Conservation (phyloP, 2,113 vertebrate species). For the Myocastor coypus region DNA sequence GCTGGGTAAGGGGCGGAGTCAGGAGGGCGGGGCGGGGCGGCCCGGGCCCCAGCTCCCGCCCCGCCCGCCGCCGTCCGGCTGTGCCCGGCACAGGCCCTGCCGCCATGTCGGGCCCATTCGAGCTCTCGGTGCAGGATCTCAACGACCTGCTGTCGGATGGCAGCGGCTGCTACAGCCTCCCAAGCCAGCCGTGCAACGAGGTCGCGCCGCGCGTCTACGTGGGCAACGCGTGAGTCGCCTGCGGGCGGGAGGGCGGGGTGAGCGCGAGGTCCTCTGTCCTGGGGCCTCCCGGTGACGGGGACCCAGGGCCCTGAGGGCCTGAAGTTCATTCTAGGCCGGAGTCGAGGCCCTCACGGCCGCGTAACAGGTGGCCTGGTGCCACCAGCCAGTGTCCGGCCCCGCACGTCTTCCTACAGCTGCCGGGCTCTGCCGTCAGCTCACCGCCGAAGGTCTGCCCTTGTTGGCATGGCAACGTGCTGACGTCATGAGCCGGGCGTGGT, state of each 20-base stretch:
- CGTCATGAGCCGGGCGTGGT: slow-evolving; percentile 73
- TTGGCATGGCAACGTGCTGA: slow-evolving; percentile 75
- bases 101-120: slow-evolving; percentile 87
- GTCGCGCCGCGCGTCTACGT: slow-evolving; percentile 95
- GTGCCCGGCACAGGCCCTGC: slow-evolving; percentile 67
- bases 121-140: slow-evolving; percentile 93
- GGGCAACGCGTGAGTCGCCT: slow-evolving; percentile 95
- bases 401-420: slow-evolving; percentile 77
- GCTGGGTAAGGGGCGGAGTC: not conserved
- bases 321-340: slow-evolving; percentile 42
- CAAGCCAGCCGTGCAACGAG: slow-evolving; percentile 97
- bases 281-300: not conserved
- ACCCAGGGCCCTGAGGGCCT: not conserved
- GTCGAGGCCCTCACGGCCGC: slow-evolving; percentile 48
- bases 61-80: not conserved
- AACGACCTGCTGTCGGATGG: slow-evolving; percentile 95
- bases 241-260: not conserved
- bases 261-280: no score
- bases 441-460: slow-evolving; percentile 73
- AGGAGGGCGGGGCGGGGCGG: not conserved
- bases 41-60: not conserved
- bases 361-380: slow-evolving; percentile 75
- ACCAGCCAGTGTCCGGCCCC: slow-evolving; percentile 25
- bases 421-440: slow-evolving; percentile 79
- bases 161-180: slow-evolving; percentile 96